Base-by-base conservation (phyloP, 1,140 invertebrate species). In the Lordiphosa collinella region DNA sequence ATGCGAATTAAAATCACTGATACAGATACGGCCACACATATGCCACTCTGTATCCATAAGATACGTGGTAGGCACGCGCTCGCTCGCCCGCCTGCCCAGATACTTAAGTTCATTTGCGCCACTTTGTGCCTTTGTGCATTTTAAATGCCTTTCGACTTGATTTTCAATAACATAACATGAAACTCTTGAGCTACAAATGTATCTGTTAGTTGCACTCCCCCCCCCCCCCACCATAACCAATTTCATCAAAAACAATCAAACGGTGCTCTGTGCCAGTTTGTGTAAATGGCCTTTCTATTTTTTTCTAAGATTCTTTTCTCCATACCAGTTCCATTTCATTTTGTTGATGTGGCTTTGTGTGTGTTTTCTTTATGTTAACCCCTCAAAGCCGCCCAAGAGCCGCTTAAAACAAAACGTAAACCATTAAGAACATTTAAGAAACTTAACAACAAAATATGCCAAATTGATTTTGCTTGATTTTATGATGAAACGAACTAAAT, bases 51-150 rank as follows among this genome's bases (percentile, higher is more conserved):
- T 54, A 72, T 68, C 49, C 55, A 34, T 13, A 34, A 65, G 71
- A 53, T 69, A 51, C 56, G 14, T 25, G 22, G 22, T 25, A 41
- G 56, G 25, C 48, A 48, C 32, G 48, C 50, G 44, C 66, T 58
- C 74, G 70, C 65, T 51, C 65, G 65, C 18, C 18, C 18, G 18
- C 18, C 18, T 22, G 18, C 22, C 66, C 37, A 63, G 49, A 63
- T 68, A 68, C 78, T 84, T 84, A 82, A 84, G 78, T 82, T 82
- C 76, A 84, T 82, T 82, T 82, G 71, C 67, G 78, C 71, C 66
- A 84, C 72, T 79, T 80, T 79, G 74, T 49, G 57, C 49, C 25
- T 35, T 43, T 55, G 38, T 69, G 74, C 75, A 79, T 79, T 79
- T 74, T 74, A 79, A 79, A 78, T 80, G 63, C 41, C 22, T 56